phyloP scores from a whole-genome alignment of 2,797 vertebrate species.

The Sebastes goodei region DNA sequence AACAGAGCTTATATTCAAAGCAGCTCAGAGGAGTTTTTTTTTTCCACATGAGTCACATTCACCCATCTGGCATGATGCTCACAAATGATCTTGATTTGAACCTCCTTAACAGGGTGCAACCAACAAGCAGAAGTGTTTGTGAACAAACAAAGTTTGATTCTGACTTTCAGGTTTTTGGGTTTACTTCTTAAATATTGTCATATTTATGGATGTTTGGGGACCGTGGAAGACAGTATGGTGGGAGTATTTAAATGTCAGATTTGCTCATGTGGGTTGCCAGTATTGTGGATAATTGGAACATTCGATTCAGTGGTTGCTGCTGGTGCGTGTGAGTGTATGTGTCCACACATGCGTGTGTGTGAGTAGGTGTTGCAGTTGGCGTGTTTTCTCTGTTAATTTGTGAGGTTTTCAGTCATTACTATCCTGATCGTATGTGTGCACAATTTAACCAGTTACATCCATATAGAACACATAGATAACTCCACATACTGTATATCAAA shows the following conservation, averaged over 20 bases:
- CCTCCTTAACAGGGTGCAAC: not conserved
- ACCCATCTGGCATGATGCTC: slow-evolving; percentile 9
- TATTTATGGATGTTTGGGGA: slow-evolving; percentile 35
- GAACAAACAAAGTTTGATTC: slow-evolving; percentile 13
- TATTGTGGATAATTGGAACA: slow-evolving; percentile 52
- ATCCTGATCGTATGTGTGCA: not conserved
- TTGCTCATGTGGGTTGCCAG: slow-evolving; percentile 50
- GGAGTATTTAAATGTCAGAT: slow-evolving; percentile 68
- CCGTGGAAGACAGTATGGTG: slow-evolving; percentile 35
- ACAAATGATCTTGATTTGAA: not conserved
- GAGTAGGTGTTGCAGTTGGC: slow-evolving; percentile 27
- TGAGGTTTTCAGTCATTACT: slow-evolving; percentile 11
- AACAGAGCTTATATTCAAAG: not conserved
- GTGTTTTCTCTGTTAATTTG: slow-evolving; percentile 20
- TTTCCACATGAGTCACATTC: not conserved
- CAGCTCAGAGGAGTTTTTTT: not conserved
- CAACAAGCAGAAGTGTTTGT: not conserved
- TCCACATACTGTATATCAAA: not conserved
- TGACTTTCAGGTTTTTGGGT: not conserved
- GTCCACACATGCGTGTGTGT: slow-evolving; percentile 18
- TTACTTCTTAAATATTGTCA: slow-evolving; percentile 33
- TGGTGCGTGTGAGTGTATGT: slow-evolving; percentile 20
- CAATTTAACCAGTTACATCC: not conserved
- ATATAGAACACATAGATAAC: not conserved
- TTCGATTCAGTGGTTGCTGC: slow-evolving; percentile 22